phyloP scores from a whole-genome alignment of 64 coral and sea anemone species.

The Stichodactyla mertensii region DNA sequence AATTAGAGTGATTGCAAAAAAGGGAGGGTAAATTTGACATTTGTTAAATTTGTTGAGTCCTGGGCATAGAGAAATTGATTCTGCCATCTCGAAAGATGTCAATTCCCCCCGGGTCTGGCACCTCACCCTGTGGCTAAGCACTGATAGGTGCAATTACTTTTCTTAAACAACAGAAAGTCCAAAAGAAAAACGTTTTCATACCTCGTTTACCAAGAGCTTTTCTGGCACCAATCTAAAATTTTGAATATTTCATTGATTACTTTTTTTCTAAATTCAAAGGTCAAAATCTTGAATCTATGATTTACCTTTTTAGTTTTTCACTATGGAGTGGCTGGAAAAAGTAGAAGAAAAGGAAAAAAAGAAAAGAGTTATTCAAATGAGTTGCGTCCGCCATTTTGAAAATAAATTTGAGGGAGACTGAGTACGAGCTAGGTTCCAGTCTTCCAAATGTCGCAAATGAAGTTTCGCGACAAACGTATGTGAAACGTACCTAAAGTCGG shows the following conservation, averaged over 20 bases:
- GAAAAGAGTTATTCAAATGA: neutral
- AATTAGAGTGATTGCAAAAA: neutral
- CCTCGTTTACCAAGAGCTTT: slow-evolving; percentile 41
- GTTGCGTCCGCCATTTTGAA: slow-evolving; percentile 9
- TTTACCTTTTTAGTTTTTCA: slow-evolving; percentile 8
- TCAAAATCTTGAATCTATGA: neutral
- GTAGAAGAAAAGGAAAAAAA: neutral
- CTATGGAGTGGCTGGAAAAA: neutral
- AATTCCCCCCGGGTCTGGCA: too few species aligned
- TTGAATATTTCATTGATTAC: neutral
- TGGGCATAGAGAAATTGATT: too few species aligned
- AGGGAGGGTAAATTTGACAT: too few species aligned
- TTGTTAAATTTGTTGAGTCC: too few species aligned
- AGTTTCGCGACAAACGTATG: neutral
- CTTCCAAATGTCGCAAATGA: neutral
- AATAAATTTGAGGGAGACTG: neutral
- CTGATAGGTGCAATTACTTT: too few species aligned
- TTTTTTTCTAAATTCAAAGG: neutral
- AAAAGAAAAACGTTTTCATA: neutral
- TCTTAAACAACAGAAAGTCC: too few species aligned
- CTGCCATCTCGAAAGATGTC: too few species aligned
- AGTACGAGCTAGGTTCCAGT: neutral
- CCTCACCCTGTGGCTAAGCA: too few species aligned
- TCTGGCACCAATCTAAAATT: slow-evolving; percentile 31
- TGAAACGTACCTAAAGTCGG: neutral